Evolutionary conservation across 1,140 invertebrate genomes (phyloP).

Genomic region (Trypoxylus dichotomus): DNA sequence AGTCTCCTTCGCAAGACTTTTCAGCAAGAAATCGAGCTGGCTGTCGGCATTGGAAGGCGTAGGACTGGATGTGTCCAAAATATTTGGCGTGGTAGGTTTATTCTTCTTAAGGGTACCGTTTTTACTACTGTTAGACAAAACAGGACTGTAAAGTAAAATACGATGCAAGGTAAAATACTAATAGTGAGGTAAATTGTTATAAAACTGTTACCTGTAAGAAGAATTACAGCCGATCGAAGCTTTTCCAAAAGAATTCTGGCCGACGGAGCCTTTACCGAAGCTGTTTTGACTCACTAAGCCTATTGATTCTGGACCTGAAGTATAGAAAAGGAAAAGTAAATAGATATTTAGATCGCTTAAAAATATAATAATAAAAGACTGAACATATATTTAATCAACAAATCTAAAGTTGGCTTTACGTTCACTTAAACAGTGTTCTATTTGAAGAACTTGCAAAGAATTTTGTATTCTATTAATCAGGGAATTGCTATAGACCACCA

Average conservation of each 20-base stretch:
- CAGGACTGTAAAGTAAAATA: slow-evolving; percentile 36
- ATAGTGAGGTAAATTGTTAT: neutral
- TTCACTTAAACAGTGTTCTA: too few species aligned
- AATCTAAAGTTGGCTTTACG: too few species aligned
- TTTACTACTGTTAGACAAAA: slow-evolving; percentile 42
- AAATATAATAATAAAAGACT: neutral
- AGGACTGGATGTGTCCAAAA: slow-evolving; percentile 42
- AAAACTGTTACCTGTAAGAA: slow-evolving; percentile 42
- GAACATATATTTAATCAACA: too few species aligned
- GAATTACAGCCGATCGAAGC: slow-evolving; percentile 41
- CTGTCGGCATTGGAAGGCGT: slow-evolving; percentile 55
- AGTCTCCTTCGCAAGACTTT: slow-evolving; percentile 63
- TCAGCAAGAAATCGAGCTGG: slow-evolving; percentile 64
- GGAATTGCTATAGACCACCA: too few species aligned
- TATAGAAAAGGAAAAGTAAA: slow-evolving; percentile 25
- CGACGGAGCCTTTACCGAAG: slow-evolving; percentile 43
- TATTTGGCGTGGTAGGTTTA: slow-evolving; percentile 38
- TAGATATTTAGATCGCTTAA: slow-evolving; percentile 26
- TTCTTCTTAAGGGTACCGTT: slow-evolving; percentile 46
- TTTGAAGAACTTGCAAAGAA: too few species aligned
- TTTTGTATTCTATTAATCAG: too few species aligned
- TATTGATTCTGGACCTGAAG: slow-evolving; percentile 37
- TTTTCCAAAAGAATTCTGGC: slow-evolving; percentile 43
- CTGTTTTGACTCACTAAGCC: slow-evolving; percentile 42
- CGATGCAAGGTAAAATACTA: slow-evolving; percentile 24